A percentile compares a stretch with the other conserved stretches of the same genome.
These are phyloP conservation scores for Paraescarpia echinospica DNA, from an alignment of 1,140 invertebrate species.

Conservation along the genomic window DNA sequence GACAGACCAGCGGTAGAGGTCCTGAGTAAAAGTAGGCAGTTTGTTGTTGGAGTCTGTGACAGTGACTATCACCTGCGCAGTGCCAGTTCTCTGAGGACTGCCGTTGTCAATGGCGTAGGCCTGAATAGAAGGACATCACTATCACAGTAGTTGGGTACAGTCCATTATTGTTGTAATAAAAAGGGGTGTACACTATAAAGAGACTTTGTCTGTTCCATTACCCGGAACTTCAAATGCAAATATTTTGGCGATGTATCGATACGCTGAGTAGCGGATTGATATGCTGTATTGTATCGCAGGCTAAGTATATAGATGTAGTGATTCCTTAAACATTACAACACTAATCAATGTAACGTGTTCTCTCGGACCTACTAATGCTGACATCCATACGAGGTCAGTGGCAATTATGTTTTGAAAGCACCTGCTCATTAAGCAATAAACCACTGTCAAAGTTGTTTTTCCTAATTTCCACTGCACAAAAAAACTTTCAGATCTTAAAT, in stretches of 20 bases:
- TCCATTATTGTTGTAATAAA: not conserved
- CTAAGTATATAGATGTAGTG: no score
- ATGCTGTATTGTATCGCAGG: no score
- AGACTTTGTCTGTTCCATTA: no score
- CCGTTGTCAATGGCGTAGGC: conserved; percentile 37
- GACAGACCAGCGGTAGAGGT: conserved; percentile 58
- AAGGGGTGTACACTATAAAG: not conserved
- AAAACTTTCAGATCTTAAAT: not conserved
- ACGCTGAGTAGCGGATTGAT: no score
- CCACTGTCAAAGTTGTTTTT: not conserved
- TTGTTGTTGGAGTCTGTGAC: conserved; percentile 83
- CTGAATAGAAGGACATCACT: conserved; percentile 33
- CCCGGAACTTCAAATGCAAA: no score
- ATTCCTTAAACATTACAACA: no score
- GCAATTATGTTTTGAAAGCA: not conserved
- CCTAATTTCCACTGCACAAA: not conserved
- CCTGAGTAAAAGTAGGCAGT: conserved; percentile 71
- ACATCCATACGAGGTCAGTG: not conserved
- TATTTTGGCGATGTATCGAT: no score
- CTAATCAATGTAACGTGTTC: not conserved
- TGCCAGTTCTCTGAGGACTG: conserved; percentile 66
- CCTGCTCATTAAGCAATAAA: not conserved
- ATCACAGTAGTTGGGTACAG: not conserved
- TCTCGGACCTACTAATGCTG: not conserved
- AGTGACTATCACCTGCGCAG: conserved; percentile 59